Evolutionary conservation across 2,113 vertebrate species (phyloP).

Genomic region (Thryonomys swinderianus): DNA sequence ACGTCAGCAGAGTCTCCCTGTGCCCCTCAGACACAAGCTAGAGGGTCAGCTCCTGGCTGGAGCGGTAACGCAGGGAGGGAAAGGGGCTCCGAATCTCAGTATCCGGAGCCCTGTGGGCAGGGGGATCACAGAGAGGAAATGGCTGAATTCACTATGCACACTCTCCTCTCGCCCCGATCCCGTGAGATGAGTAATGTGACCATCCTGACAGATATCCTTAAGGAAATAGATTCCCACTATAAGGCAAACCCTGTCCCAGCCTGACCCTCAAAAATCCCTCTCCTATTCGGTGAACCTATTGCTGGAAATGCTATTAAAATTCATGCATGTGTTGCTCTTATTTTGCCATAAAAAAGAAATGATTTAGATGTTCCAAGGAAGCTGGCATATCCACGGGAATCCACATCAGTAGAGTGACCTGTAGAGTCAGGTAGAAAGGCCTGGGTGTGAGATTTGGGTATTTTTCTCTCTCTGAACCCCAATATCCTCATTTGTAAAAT

Average conservation of each 20-base stretch:
- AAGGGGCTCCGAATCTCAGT: neutral
- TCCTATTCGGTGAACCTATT: neutral
- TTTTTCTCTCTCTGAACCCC: conserved; percentile 18
- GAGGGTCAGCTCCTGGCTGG: neutral
- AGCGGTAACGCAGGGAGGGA: neutral
- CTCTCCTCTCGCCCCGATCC: neutral
- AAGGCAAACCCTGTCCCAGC: neutral
- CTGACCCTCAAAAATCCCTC: neutral
- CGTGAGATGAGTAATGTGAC: conserved; percentile 8
- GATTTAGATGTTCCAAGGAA: neutral
- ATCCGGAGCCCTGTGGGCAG: neutral
- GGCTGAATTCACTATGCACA: neutral
- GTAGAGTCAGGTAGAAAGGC: neutral
- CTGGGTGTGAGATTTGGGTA: conserved; percentile 11
- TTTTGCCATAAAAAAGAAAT: conserved; percentile 47
- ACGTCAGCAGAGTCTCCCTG: neutral
- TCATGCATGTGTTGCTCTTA: neutral
- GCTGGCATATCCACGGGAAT: neutral
- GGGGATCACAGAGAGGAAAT: neutral
- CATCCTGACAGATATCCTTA: neutral
- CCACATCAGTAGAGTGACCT: neutral
- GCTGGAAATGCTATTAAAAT: conserved; percentile 1
- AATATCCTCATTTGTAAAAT: conserved; percentile 49
- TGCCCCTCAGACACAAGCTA: neutral
- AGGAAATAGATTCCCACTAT: conserved; percentile 9